Base-by-base conservation (phyloP, 35 echinoderm and acorn worm species). In the Anneissia japonica region DNA sequence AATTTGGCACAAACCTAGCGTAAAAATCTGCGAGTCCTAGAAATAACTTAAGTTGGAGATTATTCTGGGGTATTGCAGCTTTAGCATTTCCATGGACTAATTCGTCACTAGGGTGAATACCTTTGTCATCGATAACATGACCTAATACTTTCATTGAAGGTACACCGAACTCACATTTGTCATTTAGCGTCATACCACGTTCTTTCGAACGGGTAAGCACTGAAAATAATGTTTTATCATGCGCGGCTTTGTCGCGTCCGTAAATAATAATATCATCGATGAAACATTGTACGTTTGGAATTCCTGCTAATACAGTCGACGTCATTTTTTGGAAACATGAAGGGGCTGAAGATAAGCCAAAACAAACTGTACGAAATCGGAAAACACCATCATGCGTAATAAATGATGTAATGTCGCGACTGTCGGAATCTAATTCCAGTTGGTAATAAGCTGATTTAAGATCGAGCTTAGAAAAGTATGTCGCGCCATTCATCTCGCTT, bases 1-100 rank as follows among this genome's bases (percentile, higher is more conserved):
- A 91, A 12, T 86, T 85, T 3, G 85, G 73, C 7, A 92, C 79
- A 78, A 92, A 92, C 31, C 83, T 92, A 16, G 51, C 72, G 39
- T 87, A 87, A 39, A 72, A 87, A 32, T 79, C 84, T 11, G 77
- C 46, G 16, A 79, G 29, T 1, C 72, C 90, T 14, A 87, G 39
- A 33, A 87, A 92, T 36, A 79, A 87, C 40, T 35, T 38, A 64
- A 92, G 46, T 80, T 92, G 84, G 46, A 82, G 77, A 35, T n/a
- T 79, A 34, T 87, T 81, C 19, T 55, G 43, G 19, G 75, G 83
- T 10, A 72, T 34, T 4, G 79, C 38, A 29, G 84, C 72, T 38
- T 76, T 38, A 32, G 30, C 31, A 38, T 81, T 88, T 0, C 31
- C 39, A 23, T 34, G 39, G 3, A 86, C 84, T 4, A 76, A 41